Conservation (phyloP, 2,113 vertebrate species). For the Isurus oxyrinchus region DNA sequence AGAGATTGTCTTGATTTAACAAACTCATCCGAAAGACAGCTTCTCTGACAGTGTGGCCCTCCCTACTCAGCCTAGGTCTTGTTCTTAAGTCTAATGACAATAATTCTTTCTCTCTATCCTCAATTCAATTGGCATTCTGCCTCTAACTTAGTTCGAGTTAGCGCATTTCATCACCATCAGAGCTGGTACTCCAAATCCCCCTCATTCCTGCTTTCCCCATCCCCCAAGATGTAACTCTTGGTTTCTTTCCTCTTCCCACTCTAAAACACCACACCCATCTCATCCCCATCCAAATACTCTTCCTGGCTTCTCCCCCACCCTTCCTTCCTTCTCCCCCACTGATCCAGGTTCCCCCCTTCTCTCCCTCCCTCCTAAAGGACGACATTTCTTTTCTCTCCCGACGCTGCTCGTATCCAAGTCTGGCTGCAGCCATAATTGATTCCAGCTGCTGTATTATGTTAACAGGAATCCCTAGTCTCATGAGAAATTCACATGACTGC, state of each 20-base stretch:
- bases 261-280: background rate
- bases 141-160: background rate
- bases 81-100: background rate
- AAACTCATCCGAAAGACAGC: background rate
- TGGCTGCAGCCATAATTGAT: constrained; percentile 3
- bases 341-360: background rate
- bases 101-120: background rate
- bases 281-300: background rate
- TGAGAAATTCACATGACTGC: constrained; percentile 10
- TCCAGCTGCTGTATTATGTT: background rate
- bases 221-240: background rate
- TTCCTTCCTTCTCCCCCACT: too few species aligned
- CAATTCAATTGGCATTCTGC: background rate
- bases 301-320: background rate
- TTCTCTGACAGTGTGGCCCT: background rate
- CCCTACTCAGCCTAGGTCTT: background rate
- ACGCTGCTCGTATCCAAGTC: background rate
- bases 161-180: background rate
- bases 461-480: background rate
- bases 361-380: background rate
- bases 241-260: background rate
- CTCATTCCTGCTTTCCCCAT: background rate
- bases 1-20: background rate
- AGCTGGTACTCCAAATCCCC: background rate
- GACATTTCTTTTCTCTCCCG: background rate